Conservation (phyloP, 2,888 invertebrate genomes). For the Caradrina kadenii region DNA sequence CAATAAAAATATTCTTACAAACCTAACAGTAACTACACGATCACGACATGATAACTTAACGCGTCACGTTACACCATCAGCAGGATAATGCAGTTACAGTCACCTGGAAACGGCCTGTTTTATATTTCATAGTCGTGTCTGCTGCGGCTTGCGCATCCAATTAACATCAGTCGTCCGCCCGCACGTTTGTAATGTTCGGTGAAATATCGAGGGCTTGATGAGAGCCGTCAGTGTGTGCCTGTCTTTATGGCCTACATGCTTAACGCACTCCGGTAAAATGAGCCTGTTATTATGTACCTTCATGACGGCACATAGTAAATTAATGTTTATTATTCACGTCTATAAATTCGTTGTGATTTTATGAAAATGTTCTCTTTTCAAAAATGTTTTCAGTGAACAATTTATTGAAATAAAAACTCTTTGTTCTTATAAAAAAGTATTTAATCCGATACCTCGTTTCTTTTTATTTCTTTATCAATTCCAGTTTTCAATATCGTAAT, state of each 20-base stretch:
- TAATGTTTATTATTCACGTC: constrained; percentile 49
- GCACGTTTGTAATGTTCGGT: constrained; percentile 83
- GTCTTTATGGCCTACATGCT: constrained; percentile 77
- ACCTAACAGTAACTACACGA: constrained; percentile 63
- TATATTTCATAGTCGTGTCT: constrained; percentile 82
- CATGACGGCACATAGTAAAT: constrained; percentile 52
- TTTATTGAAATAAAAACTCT: background rate
- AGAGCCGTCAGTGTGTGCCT: constrained; percentile 68
- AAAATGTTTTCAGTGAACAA: background rate
- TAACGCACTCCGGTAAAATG: constrained; percentile 61
- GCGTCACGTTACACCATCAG: constrained; percentile 68
- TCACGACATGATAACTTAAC: constrained; percentile 68
- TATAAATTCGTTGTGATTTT: constrained; percentile 47
- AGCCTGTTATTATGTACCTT: constrained; percentile 44
- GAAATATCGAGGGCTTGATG: constrained; percentile 85
- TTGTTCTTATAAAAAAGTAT: constrained; percentile 4
- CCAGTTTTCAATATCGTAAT: constrained; percentile 20
- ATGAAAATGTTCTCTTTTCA: background rate
- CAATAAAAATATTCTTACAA: constrained; percentile 72
- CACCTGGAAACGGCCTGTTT: constrained; percentile 74
- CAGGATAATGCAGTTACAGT: constrained; percentile 71
- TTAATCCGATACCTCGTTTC: constrained; percentile 11
- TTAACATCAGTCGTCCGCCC: constrained; percentile 84
- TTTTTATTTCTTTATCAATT: constrained; percentile 34
- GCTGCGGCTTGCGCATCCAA: constrained; percentile 84